Base-by-base conservation (phyloP, 2,888 invertebrate species). In the Elegia similella region DNA sequence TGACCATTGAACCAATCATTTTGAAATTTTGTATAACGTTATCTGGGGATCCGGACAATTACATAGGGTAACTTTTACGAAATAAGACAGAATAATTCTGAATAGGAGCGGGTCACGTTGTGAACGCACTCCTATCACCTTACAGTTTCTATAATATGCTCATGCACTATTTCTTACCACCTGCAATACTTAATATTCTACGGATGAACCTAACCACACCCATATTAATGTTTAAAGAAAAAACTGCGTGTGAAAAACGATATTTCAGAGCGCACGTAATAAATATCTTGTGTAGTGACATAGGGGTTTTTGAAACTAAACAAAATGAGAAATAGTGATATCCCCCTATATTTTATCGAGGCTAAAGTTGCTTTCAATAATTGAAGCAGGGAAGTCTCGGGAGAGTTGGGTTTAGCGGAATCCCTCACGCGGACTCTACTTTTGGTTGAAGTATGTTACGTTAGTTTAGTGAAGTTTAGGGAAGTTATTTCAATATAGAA, bases 321-420 rank as follows among this genome's bases (percentile, higher is more conserved):
- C 81, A 76, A 75, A 70, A 79, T 85, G 84, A 87, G 76, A 87
- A 86, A 86, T 87, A 69, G 84, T 76, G 67, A 70, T 71, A 71
- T 69, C 76, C 76, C 82, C 81, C 82, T 80, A 86, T 89, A 88
- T 85, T 86, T 90, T 87, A 89, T 80, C 80, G 77, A 67, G 83
- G 87, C 84, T 86, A 87, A 87, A 89, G 84, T 89, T 86, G 78
- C 82, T 80, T 88, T 90, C 88, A 90, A 91, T 91, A 90, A 89
- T 90, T 91, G 88, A 90, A 89, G 82, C 82, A 78, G 76, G 70
- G 66, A 67, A 70, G 68, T 84, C 88, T 78, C 84, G 59, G 54
- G 84, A 80, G 91, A 84, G 71, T 66, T 71, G 78, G 86, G 86
- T 77, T 88, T 83, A 80, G 73, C 64, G 67, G 73, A 72, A 75